Conservation (phyloP, 2,888 invertebrate species). For the Aquatica leii region DNA sequence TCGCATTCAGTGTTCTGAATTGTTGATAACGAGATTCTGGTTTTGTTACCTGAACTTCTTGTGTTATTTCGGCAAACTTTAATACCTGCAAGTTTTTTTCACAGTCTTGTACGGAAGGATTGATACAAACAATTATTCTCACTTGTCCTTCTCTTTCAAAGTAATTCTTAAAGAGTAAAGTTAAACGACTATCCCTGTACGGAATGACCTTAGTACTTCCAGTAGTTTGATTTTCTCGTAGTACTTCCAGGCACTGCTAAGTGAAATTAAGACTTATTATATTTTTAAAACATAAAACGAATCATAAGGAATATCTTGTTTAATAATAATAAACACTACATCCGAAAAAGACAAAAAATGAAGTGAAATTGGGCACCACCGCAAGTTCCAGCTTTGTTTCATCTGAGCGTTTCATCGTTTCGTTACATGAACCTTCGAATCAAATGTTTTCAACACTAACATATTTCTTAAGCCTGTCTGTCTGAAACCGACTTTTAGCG, state of each 20-base stretch:
- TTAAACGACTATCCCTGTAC: conserved; percentile 93
- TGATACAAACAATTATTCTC: conserved; percentile 97
- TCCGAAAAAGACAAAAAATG: too few species aligned
- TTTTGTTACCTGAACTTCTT: conserved; percentile 87
- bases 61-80: conserved; percentile 96
- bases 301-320: too few species aligned
- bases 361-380: too few species aligned
- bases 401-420: too few species aligned
- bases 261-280: too few species aligned
- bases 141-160: conserved; percentile 96
- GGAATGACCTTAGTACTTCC: conserved; percentile 83
- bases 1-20: conserved; percentile 43
- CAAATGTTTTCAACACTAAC: too few species aligned
- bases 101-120: conserved; percentile 90
- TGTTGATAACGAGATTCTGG: conserved; percentile 62
- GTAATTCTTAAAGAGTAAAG: conserved; percentile 95
- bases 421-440: too few species aligned
- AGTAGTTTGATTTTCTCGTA: conserved; percentile 88
- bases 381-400: too few species aligned
- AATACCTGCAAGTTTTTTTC: conserved; percentile 87
- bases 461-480: too few species aligned
- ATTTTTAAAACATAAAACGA: too few species aligned
- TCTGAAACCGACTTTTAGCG: too few species aligned
- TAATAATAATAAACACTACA: too few species aligned
- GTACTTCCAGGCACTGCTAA: conserved; percentile 91